A percentile compares a stretch with the other conserved stretches of the same genome.
These are phyloP conservation scores for Numenius arquata DNA, from an alignment of 2,113 vertebrate genomes.

Conservation along the genomic window DNA sequence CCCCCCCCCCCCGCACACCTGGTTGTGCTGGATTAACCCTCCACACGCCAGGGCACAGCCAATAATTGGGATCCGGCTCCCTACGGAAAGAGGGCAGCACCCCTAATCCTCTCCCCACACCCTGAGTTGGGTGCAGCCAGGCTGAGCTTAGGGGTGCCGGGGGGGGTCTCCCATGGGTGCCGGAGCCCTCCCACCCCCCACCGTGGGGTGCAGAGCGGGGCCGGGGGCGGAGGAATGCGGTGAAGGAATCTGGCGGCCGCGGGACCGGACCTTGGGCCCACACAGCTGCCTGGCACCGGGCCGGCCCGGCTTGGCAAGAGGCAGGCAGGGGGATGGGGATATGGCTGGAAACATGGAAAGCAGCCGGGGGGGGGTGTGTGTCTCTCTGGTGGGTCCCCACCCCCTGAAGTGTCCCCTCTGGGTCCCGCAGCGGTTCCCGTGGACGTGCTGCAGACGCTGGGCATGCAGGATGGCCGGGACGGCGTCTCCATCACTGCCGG, in stretches of 20 bases:
- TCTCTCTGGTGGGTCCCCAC: not conserved
- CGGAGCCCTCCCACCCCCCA: not conserved
- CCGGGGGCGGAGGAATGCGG: not conserved
- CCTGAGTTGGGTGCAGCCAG: too few relatives aligned
- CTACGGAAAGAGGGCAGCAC: not conserved
- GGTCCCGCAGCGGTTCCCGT: conserved; percentile 68
- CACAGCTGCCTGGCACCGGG: not conserved
- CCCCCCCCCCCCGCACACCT: not conserved
- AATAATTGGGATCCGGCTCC: not conserved
- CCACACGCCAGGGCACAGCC: accelerated
- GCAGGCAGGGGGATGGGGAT: not conserved
- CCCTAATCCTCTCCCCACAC: not conserved
- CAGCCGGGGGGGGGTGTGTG: too few relatives aligned
- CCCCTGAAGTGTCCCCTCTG: not conserved
- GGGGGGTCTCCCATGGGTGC: not conserved
- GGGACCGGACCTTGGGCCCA: not conserved
- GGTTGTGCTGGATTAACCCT: not conserved
- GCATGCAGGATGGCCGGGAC: conserved; percentile 75
- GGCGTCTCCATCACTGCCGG: conserved; percentile 80
- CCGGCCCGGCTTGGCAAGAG: not conserved
- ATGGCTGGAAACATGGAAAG: not conserved
- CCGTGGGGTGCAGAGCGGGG: not conserved
- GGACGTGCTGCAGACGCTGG: conserved; percentile 80
- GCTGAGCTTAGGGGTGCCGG: not conserved
- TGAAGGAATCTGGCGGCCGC: not conserved